Evolutionary conservation across 2,113 vertebrate genomes (phyloP), one percentile per base, ranked within the genome.

Genomic region (Myrmecophaga tridactyla): DNA sequence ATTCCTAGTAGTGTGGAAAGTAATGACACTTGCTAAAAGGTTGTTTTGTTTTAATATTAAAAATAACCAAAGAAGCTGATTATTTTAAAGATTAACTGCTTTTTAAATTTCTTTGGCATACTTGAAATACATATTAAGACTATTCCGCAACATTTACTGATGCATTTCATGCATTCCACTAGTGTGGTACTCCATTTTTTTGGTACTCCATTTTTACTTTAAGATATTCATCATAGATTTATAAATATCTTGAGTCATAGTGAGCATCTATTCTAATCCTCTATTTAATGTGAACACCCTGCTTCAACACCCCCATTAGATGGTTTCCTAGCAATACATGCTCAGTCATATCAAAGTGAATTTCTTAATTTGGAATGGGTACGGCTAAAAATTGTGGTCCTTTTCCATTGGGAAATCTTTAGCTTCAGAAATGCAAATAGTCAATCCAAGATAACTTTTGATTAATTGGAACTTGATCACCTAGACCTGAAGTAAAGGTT

Each of bases 341-440:
- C 53, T 91, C 2, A 31, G 89, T 92, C 43, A 92, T 41, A 76
- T 48, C 65, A 93, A 80, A 92, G 82, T 77, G 77, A 67, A 60
- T 94, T 65, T 94, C 86, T 95, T 97, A 69, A 36, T 89, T 96
- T 89, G 72, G 14, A 90, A 86, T 43, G 58, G 90, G 70, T 11
- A 6, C 56, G 53, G 80, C 51, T 86, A 11, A n/a, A 46, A 89
- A 36, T 83, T 88, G 90, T 82, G 67, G 82, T 86, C 36, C 73
- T 80, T 11, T 31, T 51, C 34, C 48, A 25, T 39, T 80, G 58
- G 46, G 62, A 86, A 90, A 56, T 73, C 82, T 96, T 92, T 94
- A 95, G 18, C 39, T 90, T 95, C 13, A 83, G 77, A 96, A 95
- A 63, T 89, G 62, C 31, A 84, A 85, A 51, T 89, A 43, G 17